Percentiles rank a stretch among this genome's conserved stretches.
Evolutionary conservation across 2,888 invertebrate species (phyloP).

Genomic region (Lasioglossum calceatum): DNA sequence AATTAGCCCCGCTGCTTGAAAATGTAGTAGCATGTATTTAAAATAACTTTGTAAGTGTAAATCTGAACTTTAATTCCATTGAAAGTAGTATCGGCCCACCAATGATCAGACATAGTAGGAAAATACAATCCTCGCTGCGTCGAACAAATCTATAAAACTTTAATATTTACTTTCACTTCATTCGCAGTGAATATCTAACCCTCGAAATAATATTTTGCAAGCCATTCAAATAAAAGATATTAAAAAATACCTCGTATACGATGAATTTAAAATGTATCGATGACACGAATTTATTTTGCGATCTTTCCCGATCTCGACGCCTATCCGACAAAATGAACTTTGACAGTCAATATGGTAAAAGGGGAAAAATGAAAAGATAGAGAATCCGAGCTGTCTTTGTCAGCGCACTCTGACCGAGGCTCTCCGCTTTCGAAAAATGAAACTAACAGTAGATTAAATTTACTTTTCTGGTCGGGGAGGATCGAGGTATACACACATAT

Average conservation of each 20-base stretch:
- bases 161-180: not conserved
- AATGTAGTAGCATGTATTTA: not conserved
- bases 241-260: not conserved
- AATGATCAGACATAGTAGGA: not conserved
- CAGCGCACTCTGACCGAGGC: not conserved
- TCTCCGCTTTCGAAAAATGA: not conserved
- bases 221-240: not conserved
- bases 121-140: not conserved
- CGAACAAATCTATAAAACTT: not conserved
- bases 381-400: not conserved
- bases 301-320: not conserved
- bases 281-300: not conserved
- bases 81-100: not conserved
- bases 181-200: not conserved
- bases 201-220: not conserved
- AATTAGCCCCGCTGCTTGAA: not conserved
- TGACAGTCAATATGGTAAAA: not conserved
- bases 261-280: not conserved
- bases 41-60: not conserved
- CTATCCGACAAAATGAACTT: not conserved
- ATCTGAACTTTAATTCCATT: too few species aligned
- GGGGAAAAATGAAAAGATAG: not conserved
- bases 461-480: not conserved
- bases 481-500: not conserved
- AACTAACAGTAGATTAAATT: conserved; percentile 20